These are phyloP conservation scores for Characodon lateralis DNA, from an alignment of 2,797 vertebrate species.

Conservation along the genomic window DNA sequence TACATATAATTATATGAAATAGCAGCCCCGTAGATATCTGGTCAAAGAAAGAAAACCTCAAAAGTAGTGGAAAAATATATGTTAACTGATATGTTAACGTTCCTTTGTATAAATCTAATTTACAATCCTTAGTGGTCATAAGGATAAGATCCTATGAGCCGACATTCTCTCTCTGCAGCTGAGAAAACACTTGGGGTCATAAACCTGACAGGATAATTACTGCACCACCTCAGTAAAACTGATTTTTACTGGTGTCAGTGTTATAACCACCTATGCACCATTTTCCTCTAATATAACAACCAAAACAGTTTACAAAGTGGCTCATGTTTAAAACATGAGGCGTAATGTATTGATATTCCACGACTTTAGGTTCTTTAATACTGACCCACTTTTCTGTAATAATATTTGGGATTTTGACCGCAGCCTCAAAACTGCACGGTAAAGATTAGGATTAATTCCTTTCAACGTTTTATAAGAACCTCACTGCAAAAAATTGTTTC, in stretches of 20 bases:
- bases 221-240: not conserved
- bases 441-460: not conserved
- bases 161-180: conserved; percentile 37
- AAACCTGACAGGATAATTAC: conserved; percentile 22
- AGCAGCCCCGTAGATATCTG: not conserved
- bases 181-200: conserved; percentile 32
- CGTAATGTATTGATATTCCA: too few relatives aligned
- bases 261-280: too few relatives aligned
- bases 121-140: conserved; percentile 29
- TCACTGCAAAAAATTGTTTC: not conserved
- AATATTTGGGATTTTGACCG: not conserved
- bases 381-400: not conserved
- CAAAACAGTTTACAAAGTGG: not conserved
- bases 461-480: not conserved
- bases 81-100: not conserved
- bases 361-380: not conserved
- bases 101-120: not conserved
- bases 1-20: not conserved
- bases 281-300: not conserved
- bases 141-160: conserved; percentile 23
- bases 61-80: not conserved
- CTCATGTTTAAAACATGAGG: not conserved
- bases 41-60: not conserved
- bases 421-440: not conserved
- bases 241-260: not conserved